Base-by-base conservation (phyloP, 2,888 invertebrate genomes). In the Melinaea marsaeus region DNA sequence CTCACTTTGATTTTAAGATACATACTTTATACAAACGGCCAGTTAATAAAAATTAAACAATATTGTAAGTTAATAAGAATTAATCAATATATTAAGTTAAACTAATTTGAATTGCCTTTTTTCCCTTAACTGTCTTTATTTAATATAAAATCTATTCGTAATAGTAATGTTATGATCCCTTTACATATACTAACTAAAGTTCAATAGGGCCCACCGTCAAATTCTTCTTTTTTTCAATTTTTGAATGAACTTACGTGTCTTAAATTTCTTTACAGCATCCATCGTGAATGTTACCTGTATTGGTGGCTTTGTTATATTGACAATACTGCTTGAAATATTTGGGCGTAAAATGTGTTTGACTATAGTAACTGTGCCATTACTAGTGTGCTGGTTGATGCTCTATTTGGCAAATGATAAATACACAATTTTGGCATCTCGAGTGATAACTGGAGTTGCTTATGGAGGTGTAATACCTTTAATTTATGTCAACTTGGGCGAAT, bases 401-500 rank as follows among this genome's bases (percentile, higher is more conserved):
- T 70, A 66, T 58, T 69, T 58, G 22, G 69, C 65, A 0, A 45
- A 58, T 9, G 60, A 66, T 13, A 64, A 59, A 58, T 59, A 42
- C 0, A 55, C 61, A 2, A 58, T 72, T 22, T 54, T 71, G 4
- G 34, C 64, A 13, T 67, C 72, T 1, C 64, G 69, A 59, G 45
- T 69, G 2, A 47, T 73, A 9, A 65, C 68, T 2, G 73, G 73
- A 2, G 54, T 72, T 13, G 63, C 66, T 42, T 72, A 59, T 13
- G 72, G 71, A 34, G 67, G 71, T 7, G 45, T 72, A 2, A 35
- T 71, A 3, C 37, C 63, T 5, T 42, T 70, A 57, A 13, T 13
- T 42, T 48, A 60, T 55, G 33, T 63, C 51, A 13, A 63, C 58
- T 13, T 66, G 51, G 13, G 67, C 54, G 68, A 65, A 61, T 63